phyloP scores from a whole-genome alignment of 1,140 invertebrate species.

The Drosophila baimaii region DNA sequence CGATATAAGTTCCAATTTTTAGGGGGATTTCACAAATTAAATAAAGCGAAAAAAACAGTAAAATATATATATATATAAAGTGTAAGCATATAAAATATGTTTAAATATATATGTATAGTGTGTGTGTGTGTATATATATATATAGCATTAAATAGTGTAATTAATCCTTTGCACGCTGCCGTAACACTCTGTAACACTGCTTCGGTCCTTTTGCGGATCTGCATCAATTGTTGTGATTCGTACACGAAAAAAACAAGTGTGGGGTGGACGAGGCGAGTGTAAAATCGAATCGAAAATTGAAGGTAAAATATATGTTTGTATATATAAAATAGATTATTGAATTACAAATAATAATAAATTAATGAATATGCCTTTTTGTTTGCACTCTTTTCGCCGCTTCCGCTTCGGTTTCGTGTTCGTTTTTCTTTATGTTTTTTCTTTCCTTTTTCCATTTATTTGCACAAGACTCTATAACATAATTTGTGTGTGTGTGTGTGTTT shows the following conservation, averaged over 20 bases:
- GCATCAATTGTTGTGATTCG: slow-evolving; percentile 43
- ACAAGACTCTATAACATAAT: slow-evolving; percentile 44
- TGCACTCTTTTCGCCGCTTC: neutral
- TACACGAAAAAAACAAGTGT: slow-evolving; percentile 44
- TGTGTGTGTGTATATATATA: too few species aligned
- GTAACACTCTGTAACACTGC: slow-evolving; percentile 11
- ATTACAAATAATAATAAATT: slow-evolving; percentile 63
- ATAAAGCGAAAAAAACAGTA: slow-evolving; percentile 39
- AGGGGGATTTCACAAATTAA: slow-evolving; percentile 21
- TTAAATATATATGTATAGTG: slow-evolving; percentile 20
- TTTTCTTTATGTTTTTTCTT: slow-evolving; percentile 17
- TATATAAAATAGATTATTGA: slow-evolving; percentile 47
- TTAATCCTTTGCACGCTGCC: slow-evolving; percentile 45
- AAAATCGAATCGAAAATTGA: slow-evolving; percentile 49
- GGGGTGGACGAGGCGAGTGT: slow-evolving; percentile 16
- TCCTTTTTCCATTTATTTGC: slow-evolving; percentile 31
- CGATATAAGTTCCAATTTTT: slow-evolving; percentile 30
- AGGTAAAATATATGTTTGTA: slow-evolving; percentile 25
- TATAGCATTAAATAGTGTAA: slow-evolving; percentile 26
- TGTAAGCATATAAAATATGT: slow-evolving; percentile 5
- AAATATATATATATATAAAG: slow-evolving; percentile 24
- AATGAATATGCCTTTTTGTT: slow-evolving; percentile 49
- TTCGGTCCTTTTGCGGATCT: too few species aligned
- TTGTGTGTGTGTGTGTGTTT: slow-evolving; percentile 22
- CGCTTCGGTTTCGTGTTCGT: neutral